Evolutionary conservation across 2,113 vertebrate species (phyloP).

Genomic region (Onychostruthus taczanowskii): DNA sequence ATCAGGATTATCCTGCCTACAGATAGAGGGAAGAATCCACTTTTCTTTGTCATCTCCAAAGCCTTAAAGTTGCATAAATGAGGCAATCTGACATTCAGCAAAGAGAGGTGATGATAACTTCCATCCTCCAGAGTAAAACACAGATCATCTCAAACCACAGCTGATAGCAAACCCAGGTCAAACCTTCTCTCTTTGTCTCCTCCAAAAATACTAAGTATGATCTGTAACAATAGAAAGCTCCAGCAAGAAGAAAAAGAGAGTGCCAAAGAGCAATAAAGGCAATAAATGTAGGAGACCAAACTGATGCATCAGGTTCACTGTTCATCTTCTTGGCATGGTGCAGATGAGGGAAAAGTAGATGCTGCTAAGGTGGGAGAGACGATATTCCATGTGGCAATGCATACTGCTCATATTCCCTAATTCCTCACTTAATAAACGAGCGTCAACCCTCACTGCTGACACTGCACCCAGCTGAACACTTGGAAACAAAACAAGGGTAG

Average conservation of each 20-base stretch:
- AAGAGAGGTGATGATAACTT: background rate
- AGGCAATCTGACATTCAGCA: background rate
- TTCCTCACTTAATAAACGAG: background rate
- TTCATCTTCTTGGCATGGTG: background rate
- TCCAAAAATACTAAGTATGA: background rate
- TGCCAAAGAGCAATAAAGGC: background rate
- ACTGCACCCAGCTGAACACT: background rate
- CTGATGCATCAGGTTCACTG: background rate
- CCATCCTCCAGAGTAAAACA: background rate
- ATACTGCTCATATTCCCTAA: background rate
- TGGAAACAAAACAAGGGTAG: background rate
- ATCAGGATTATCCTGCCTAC: background rate
- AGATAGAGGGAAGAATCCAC: background rate
- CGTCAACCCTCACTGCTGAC: background rate
- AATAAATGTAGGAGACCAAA: rapidly evolving
- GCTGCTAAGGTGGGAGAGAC: background rate
- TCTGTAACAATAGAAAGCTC: background rate
- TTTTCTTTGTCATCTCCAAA: background rate
- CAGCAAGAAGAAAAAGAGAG: background rate
- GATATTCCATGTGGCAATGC: background rate
- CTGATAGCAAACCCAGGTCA: background rate
- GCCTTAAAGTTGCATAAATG: background rate
- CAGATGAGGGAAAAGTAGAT: background rate
- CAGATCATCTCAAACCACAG: background rate
- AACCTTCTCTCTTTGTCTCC: background rate